These are phyloP conservation scores for Heliconius sara DNA, from an alignment of 2,888 invertebrate genomes.

Conservation along the genomic window DNA sequence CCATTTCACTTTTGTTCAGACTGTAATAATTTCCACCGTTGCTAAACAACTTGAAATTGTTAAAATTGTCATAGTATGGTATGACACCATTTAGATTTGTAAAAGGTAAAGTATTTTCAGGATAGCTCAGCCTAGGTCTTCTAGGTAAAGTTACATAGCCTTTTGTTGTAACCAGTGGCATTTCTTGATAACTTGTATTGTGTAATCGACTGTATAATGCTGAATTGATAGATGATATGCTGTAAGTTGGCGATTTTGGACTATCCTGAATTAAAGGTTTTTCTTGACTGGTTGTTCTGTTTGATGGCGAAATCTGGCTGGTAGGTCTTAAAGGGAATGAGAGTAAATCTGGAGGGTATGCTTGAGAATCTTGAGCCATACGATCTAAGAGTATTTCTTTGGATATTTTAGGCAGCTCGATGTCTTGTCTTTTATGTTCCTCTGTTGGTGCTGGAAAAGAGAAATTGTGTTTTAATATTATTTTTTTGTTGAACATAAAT, in stretches of 20 bases:
- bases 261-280: constrained; percentile 55
- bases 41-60: constrained; percentile 90
- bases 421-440: constrained; percentile 85
- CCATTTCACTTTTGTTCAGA: constrained; percentile 88
- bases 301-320: constrained; percentile 81
- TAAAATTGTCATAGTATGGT: constrained; percentile 90
- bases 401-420: constrained; percentile 81
- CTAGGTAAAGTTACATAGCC: constrained; percentile 95
- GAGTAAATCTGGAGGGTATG: constrained; percentile 91
- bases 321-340: constrained; percentile 87
- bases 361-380: constrained; percentile 81
- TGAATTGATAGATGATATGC: constrained; percentile 64
- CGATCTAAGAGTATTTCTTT: constrained; percentile 78
- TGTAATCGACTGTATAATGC: constrained; percentile 79
- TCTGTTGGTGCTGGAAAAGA: constrained; percentile 80
- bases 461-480: neutral
- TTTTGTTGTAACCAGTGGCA: constrained; percentile 85
- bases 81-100: constrained; percentile 78
- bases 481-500: neutral
- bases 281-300: constrained; percentile 54
- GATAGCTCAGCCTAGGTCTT: constrained; percentile 88
- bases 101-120: constrained; percentile 79
- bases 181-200: constrained; percentile 84
- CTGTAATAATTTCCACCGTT: constrained; percentile 91
- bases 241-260: constrained; percentile 75